Evolutionary conservation across 2,888 invertebrate species (phyloP).

Genomic region (Lithodes maja): DNA sequence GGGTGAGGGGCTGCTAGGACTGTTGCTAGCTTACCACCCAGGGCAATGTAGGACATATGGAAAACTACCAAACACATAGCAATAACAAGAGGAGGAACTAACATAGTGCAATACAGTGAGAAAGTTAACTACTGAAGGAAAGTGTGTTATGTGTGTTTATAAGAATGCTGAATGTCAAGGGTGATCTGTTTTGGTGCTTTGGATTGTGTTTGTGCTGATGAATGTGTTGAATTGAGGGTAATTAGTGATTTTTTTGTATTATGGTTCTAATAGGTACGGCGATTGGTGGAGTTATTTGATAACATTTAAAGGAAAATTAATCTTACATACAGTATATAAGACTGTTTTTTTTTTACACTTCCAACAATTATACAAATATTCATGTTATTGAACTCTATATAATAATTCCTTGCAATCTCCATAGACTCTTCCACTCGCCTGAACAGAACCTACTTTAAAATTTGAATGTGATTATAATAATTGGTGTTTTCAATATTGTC

Average conservation of each 20-base stretch:
- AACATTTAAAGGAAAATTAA: too few relatives aligned
- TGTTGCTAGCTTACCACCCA: constrained; percentile 38
- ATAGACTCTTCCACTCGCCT: too few relatives aligned
- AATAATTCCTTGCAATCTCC: too few relatives aligned
- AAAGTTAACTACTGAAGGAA: not conserved
- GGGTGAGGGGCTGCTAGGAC: constrained; percentile 6
- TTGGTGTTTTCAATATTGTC: not conserved
- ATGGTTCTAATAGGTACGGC: not conserved
- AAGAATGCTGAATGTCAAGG: constrained; percentile 3
- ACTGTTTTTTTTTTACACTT: too few relatives aligned
- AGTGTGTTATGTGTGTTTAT: not conserved
- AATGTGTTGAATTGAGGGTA: not conserved
- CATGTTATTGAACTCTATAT: too few relatives aligned
- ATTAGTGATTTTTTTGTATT: not conserved
- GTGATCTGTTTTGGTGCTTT: too few relatives aligned
- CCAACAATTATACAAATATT: too few relatives aligned
- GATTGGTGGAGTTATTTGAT: too few relatives aligned
- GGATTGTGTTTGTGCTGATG: not conserved
- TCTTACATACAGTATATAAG: too few relatives aligned
- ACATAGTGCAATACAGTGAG: not conserved
- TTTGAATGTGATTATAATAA: not conserved
- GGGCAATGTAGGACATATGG: not conserved
- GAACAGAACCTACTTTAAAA: too few relatives aligned
- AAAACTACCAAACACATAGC: not conserved
- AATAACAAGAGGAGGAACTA: too few relatives aligned